phyloP scores from a whole-genome alignment of 1,140 invertebrate genomes.

The honey bee (Apis mellifera) region DNA sequence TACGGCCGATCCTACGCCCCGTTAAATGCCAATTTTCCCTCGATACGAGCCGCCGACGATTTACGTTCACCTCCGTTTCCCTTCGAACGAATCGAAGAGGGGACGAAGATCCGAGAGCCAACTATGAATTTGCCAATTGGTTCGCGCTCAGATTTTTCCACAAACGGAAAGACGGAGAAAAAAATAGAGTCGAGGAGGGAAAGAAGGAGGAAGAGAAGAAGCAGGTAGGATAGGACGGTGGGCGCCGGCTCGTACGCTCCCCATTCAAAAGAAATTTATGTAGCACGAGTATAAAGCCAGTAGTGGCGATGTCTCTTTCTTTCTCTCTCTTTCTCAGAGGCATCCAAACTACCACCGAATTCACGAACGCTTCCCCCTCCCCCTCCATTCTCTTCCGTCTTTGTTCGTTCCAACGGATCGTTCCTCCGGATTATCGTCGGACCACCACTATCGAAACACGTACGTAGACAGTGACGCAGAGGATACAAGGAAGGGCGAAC shows the following conservation, averaged over 20 bases:
- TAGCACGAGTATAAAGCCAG: conserved; percentile 72
- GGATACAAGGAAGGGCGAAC: conserved; percentile 37
- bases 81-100: neutral
- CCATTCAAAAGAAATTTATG: conserved; percentile 75
- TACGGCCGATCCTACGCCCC: neutral
- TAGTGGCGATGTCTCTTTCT: conserved; percentile 38
- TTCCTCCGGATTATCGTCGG: neutral
- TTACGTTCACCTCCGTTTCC: conserved; percentile 27
- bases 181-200: conserved; percentile 1
- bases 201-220: neutral
- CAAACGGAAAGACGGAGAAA: conserved; percentile 33
- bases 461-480: conserved; percentile 33
- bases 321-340: conserved; percentile 31
- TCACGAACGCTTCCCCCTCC: conserved; percentile 61
- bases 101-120: too few species aligned
- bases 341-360: conserved; percentile 65
- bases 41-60: conserved; percentile 34
- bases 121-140: conserved; percentile 68
- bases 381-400: conserved; percentile 36
- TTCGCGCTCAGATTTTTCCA: conserved; percentile 19
- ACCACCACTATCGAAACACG: conserved; percentile 51
- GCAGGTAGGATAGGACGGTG: conserved; percentile 64
- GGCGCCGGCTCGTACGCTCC: conserved; percentile 65
- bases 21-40: conserved; percentile 43
- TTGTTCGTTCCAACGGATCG: neutral